A percentile compares a stretch with the other conserved stretches of the same genome.
Conservation (phyloP, 2,113 vertebrate species). For the Genyomyrus donnyi region DNA sequence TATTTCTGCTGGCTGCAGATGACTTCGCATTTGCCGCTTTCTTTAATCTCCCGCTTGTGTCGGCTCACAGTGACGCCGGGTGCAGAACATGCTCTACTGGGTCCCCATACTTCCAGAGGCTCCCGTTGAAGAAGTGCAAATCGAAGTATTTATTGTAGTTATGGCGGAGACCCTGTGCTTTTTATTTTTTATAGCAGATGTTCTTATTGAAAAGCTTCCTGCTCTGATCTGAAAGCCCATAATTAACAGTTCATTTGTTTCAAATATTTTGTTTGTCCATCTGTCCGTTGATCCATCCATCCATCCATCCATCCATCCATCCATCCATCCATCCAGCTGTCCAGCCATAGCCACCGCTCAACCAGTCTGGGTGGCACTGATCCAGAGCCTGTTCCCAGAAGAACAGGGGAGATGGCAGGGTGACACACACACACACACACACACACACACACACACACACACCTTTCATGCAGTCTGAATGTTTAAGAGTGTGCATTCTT, state of each 20-base stretch:
- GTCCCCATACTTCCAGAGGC: neutral
- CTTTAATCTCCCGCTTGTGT: neutral
- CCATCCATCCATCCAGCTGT: neutral
- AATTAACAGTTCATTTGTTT: neutral
- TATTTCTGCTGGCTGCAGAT: slow-evolving; percentile 6
- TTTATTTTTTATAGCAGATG: neutral
- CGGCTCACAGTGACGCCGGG: neutral
- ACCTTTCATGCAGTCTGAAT: neutral
- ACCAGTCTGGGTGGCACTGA: neutral
- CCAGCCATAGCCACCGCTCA: neutral
- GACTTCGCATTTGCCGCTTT: neutral
- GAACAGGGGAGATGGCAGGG: neutral
- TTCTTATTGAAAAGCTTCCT: neutral
- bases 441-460: neutral
- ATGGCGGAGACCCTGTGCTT: neutral
- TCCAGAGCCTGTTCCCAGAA: neutral
- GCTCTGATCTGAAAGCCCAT: neutral
- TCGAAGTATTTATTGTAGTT: neutral
- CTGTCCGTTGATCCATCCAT: neutral
- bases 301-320: neutral
- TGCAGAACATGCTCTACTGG: no score
- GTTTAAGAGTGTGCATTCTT: neutral
- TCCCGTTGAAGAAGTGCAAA: neutral
- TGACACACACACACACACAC: neutral
- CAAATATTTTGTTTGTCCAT: neutral